Conservation (phyloP, 2,888 invertebrate species). For the Apotomis betuletana region DNA sequence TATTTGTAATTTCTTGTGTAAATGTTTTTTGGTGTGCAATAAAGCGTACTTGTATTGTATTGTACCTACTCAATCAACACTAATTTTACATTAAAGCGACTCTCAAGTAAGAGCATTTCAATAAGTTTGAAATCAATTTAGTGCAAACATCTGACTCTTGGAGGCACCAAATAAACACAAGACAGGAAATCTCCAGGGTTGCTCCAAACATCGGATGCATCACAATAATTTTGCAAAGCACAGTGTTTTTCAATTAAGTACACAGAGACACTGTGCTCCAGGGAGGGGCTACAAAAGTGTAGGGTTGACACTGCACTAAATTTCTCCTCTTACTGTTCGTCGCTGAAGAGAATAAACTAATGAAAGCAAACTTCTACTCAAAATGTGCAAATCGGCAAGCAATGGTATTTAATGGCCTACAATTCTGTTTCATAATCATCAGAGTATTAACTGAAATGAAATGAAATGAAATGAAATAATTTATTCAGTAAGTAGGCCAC, state of each 20-base stretch:
- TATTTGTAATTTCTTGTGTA: too few species aligned
- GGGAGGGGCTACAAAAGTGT: slow-evolving; percentile 2
- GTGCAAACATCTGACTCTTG: background rate
- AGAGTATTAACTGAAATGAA: too few species aligned
- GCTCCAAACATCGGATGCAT: slow-evolving; percentile 53
- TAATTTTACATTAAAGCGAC: background rate
- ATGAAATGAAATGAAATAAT: too few species aligned
- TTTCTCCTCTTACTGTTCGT: background rate
- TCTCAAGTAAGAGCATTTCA: background rate
- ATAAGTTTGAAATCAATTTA: slow-evolving; percentile 8
- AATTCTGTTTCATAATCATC: too few species aligned
- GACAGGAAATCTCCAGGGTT: slow-evolving; percentile 50
- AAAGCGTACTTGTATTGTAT: too few species aligned
- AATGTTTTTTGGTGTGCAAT: too few species aligned
- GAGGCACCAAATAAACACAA: slow-evolving; percentile 45
- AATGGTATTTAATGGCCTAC: too few species aligned
- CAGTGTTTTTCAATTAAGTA: slow-evolving; percentile 27
- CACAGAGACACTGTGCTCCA: slow-evolving; percentile 10
- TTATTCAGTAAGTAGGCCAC: too few species aligned
- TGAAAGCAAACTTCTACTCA: background rate
- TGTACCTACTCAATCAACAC: background rate
- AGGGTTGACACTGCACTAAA: slow-evolving; percentile 9
- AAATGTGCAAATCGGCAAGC: too few species aligned
- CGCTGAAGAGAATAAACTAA: background rate
- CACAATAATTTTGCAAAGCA: slow-evolving; percentile 45